Evolutionary conservation across 2,113 vertebrate species (phyloP), one percentile per base, ranked within the genome.

Genomic region (Stomatorhinus ivindoensis): DNA sequence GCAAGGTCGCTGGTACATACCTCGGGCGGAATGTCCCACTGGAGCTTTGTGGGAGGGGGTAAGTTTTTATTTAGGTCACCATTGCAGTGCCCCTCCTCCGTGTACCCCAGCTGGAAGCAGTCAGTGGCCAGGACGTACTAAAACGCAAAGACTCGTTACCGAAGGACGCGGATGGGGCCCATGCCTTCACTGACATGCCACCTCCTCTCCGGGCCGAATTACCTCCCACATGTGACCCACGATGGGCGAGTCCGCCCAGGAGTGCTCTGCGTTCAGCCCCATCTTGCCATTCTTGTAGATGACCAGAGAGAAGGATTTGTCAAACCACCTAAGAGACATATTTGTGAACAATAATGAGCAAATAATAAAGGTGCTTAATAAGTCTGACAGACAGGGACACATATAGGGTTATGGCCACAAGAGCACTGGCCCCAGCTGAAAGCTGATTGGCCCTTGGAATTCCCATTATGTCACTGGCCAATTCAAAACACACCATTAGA

Each of bases 171-270:
- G 19, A 44, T 31, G 10, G 8, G 69, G 3, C 55, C 21, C n/a
- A 9, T 42, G 42, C 4, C 31, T 27, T 17, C 9, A 2, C 69
- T 39, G 11, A 8, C 35, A 6, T n/a, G 4, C 31, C 48, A 10
- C 13, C 10, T 24, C 5, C 4, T n/a, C 27, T 89, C 55, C 44
- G 47, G 42, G 35, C 69, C 46, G 2, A 0, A 2, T 91, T 95
- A 97, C 97, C 97, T 98, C 97, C 97, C 97, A 98, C 95, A 98
- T 97, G 65, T 98, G 97, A 87, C 97, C 97, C 0, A 97, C 76
- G 69, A 98, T 94, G 19, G 97, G 97, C 0, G 97, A 97, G 0
- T 98, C 97, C 0, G 97, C 97, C 97, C 97, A 98, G 0, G 97
- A 94, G 58, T 98, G 97, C 91, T 98, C 97, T 0, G 94, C 92